Evolutionary conservation across 2,888 invertebrate species (phyloP).

Genomic region (Parasteatoda lunata): DNA sequence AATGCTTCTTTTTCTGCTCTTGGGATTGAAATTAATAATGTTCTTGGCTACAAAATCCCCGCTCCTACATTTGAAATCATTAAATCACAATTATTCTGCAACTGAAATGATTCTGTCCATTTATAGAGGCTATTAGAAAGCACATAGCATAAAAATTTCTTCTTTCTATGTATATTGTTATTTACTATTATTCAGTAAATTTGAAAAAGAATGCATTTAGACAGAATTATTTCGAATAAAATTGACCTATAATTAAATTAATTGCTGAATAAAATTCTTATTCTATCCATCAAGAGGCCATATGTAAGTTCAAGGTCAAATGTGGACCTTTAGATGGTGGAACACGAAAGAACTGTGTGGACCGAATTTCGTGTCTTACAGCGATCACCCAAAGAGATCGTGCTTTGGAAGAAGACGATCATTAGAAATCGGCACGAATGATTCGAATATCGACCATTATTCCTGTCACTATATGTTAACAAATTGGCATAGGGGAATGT

Average conservation of each 20-base stretch:
- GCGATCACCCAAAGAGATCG: not conserved
- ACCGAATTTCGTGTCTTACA: not conserved
- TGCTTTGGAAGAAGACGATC: not conserved
- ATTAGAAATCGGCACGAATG: conserved; percentile 21
- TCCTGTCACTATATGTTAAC: not conserved
- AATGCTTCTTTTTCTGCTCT: too few species aligned
- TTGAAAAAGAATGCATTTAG: too few species aligned
- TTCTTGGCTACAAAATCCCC: too few species aligned
- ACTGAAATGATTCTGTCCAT: too few species aligned
- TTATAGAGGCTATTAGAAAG: too few species aligned
- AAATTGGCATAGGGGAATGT: not conserved
- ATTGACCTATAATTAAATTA: not conserved
- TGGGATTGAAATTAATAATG: too few species aligned
- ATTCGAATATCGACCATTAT: conserved; percentile 7
- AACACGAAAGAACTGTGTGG: not conserved
- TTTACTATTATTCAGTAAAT: too few species aligned
- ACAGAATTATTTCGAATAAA: not conserved
- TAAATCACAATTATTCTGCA: too few species aligned
- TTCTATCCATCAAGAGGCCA: not conserved
- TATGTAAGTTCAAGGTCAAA: not conserved
- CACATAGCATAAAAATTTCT: too few species aligned
- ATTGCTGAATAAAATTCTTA: not conserved
- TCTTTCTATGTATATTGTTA: too few species aligned
- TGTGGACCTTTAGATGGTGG: not conserved
- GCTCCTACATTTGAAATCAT: too few species aligned